Base-by-base conservation (phyloP, 2,113 vertebrate genomes). In the Ophiodon elongatus region DNA sequence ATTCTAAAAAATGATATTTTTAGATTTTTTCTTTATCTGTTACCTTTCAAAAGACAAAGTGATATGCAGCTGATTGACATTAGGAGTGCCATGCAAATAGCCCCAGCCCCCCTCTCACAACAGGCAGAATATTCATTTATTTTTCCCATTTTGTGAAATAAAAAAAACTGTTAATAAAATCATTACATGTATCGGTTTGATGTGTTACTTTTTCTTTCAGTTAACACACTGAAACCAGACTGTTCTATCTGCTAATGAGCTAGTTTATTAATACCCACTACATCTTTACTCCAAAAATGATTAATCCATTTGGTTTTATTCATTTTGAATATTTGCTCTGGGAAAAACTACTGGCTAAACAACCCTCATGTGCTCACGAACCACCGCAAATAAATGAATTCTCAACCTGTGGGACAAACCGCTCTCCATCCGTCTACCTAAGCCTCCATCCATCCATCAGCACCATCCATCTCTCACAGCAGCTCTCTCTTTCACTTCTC, bases 361-460 rank as follows among this genome's bases (percentile, higher is more conserved):
- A 68, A 43, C 64, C 43, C 11, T 43, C 5, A 15, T 33, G 21
- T 78, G 35, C 69, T 50, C 50, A 25, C 4, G 9, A 11, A 47
- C 13, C 35, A 47, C 25, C 23, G 6, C 54, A 31, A 41, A 70
- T 27, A 69, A 23, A 82, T 56, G 0, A 19, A 79, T 66, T 29
- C 8, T 67, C 69, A 47, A 39, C 19, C 63, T 64, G 13, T 81
- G 85, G 59, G 50, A 65, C 15, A 41, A 13, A 33, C 10, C 33
- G 79, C 72, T 72, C 37, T 57, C 45, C 10, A 47, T 88, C 64
- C 75, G 3, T 76, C 23, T 65, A 85, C 79, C 63, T 70, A 6
- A 33, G n/a, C 52, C 33, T 41, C 45, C n/a, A 29, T 78, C 78
- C 67, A 80, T 79, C 73, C 73, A 85, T 84, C 54, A 75, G 54